These are phyloP conservation scores for Drosophila paracracens DNA, from an alignment of 2,888 invertebrate genomes.

Conservation along the genomic window DNA sequence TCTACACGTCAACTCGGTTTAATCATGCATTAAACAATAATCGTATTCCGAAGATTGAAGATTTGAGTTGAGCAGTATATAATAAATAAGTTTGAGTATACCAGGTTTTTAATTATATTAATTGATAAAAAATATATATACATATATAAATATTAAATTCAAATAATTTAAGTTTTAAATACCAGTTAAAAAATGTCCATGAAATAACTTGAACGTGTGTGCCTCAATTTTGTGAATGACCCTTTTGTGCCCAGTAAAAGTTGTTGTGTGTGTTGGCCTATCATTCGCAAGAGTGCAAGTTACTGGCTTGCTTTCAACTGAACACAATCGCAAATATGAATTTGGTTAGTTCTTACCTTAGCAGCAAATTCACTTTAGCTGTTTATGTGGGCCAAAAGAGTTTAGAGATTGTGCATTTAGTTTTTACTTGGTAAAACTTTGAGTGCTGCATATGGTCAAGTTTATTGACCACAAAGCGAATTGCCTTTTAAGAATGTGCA, in stretches of 20 bases:
- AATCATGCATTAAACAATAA: not conserved
- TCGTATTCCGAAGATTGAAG: not conserved
- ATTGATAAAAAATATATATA: too few relatives aligned
- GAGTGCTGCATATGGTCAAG: slow-evolving; percentile 22
- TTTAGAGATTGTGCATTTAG: slow-evolving; percentile 14
- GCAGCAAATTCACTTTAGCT: slow-evolving; percentile 23
- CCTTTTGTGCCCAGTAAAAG: too few relatives aligned
- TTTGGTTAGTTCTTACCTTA: slow-evolving; percentile 15
- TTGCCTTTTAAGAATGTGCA: slow-evolving; percentile 37
- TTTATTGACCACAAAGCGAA: slow-evolving; percentile 22
- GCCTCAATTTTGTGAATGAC: too few relatives aligned
- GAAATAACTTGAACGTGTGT: too few relatives aligned
- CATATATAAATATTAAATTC: too few relatives aligned
- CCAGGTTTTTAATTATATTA: too few relatives aligned
- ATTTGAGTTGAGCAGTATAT: not conserved
- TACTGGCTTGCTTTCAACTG: slow-evolving; percentile 1
- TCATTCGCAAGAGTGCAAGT: not conserved
- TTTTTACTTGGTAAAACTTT: slow-evolving; percentile 29
- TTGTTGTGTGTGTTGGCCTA: too few relatives aligned
- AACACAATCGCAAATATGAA: slow-evolving; percentile 7
- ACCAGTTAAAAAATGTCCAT: too few relatives aligned
- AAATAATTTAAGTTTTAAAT: too few relatives aligned
- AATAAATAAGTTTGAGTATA: not conserved
- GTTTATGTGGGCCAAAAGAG: slow-evolving; percentile 16
- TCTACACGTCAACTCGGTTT: too few relatives aligned